phyloP scores from a whole-genome alignment of 2,797 vertebrate species.

The Melanotaenia nigrans region DNA sequence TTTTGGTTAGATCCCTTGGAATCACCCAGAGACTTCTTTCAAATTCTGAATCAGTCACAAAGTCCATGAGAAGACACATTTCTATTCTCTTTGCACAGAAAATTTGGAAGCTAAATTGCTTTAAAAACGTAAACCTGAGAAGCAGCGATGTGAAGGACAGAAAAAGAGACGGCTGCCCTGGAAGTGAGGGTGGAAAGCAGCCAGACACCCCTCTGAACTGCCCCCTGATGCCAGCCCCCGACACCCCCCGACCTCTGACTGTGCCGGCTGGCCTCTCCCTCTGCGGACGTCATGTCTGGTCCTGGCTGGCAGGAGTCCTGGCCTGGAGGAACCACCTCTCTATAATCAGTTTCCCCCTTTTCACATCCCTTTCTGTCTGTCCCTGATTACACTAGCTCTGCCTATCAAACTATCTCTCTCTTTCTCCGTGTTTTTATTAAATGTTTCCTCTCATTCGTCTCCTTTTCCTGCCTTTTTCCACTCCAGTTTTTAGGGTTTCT shows the following conservation, averaged over 20 bases:
- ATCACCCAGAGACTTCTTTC: conserved; percentile 1
- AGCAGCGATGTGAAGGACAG: conserved; percentile 64
- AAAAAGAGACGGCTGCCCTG: conserved; percentile 51
- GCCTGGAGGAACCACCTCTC: conserved; percentile 78
- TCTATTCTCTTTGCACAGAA: conserved; percentile 10
- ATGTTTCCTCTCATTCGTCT: conserved; percentile 13
- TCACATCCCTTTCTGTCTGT: conserved; percentile 16
- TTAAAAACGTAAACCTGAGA: conserved; percentile 23
- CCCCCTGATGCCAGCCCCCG: conserved; percentile 73
- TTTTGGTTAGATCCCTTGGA: conserved; percentile 35
- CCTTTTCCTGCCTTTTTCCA: neutral
- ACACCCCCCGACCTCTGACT: conserved; percentile 67
- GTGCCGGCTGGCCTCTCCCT: conserved; percentile 75
- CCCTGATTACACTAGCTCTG: neutral
- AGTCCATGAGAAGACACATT: conserved; percentile 31
- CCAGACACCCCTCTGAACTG: conserved; percentile 73
- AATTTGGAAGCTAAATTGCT: conserved; percentile 21
- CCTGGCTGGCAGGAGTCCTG: conserved; percentile 84
- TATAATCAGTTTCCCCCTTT: conserved; percentile 43
- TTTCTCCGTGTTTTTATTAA: neutral
- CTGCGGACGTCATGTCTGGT: conserved; percentile 83
- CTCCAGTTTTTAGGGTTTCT: neutral
- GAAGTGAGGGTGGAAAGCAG: conserved; percentile 63
- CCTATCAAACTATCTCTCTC: conserved; percentile 5
- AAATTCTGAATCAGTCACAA: neutral